Evolutionary conservation across 2,797 vertebrate genomes (phyloP).

Genomic region (Heliangelus exortis): DNA sequence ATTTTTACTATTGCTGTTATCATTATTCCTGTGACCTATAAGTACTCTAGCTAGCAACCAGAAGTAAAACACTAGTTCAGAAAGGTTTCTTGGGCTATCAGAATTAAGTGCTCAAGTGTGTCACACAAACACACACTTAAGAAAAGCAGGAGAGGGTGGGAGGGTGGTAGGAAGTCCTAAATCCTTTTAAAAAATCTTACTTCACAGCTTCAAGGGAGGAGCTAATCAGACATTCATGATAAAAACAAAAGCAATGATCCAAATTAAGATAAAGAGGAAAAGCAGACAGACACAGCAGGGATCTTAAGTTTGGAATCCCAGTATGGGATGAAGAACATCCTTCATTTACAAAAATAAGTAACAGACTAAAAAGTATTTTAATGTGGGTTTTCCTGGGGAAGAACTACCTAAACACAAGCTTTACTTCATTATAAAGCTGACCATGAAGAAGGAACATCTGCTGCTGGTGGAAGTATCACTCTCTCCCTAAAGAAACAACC

Average conservation of each 20-base stretch:
- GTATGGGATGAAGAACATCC: background rate
- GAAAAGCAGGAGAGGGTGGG: no score
- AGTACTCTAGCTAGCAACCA: background rate
- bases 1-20: background rate
- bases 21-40: background rate
- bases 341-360: background rate
- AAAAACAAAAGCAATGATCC: background rate
- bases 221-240: background rate
- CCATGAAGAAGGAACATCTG: background rate
- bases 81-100: background rate
- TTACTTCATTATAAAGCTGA: background rate
- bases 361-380: background rate
- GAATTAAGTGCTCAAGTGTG: background rate
- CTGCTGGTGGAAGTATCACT: background rate
- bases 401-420: background rate
- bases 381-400: background rate
- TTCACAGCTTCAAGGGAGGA: background rate
- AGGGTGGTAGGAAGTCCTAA: background rate
- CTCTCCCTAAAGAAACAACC: background rate
- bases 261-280: background rate
- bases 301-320: background rate
- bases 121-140: background rate
- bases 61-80: background rate
- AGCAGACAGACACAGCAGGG: background rate
- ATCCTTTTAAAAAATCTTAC: background rate